phyloP scores from a whole-genome alignment of 2,888 invertebrate species.

The Smittia aterrima region DNA sequence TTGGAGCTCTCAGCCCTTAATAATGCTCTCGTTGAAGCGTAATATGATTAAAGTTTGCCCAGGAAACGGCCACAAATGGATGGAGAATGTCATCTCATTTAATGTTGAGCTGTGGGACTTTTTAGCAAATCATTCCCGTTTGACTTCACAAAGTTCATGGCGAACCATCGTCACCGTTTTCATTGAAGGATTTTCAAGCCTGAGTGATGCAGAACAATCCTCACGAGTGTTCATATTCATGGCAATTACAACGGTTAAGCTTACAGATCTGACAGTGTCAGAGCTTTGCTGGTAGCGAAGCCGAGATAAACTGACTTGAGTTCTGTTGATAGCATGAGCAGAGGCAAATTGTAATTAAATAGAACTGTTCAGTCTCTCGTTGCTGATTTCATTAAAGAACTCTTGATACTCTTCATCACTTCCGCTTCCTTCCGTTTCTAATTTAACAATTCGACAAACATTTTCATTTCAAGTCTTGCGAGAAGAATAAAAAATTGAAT shows the following conservation, averaged over 20 bases:
- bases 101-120: not conserved
- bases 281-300: not conserved
- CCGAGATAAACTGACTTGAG: not conserved
- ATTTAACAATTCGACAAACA: conserved; percentile 31
- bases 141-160: conserved; percentile 3
- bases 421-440: conserved; percentile 33
- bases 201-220: not conserved
- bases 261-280: not conserved
- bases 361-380: not conserved
- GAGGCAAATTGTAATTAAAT: not conserved
- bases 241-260: not conserved
- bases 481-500: not conserved
- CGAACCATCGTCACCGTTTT: not conserved
- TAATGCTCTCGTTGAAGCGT: not conserved
- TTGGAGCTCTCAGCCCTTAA: too few relatives aligned
- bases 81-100: conserved; percentile 3
- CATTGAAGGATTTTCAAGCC: conserved; percentile 3
- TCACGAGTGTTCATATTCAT: not conserved
- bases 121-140: conserved; percentile 1
- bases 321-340: not conserved
- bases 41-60: not conserved
- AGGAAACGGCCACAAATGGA: not conserved
- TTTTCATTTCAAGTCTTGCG: not conserved
- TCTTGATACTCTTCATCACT: not conserved
- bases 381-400: not conserved